Base-by-base conservation (phyloP, 2,113 vertebrate genomes). In the Passer montanus region DNA sequence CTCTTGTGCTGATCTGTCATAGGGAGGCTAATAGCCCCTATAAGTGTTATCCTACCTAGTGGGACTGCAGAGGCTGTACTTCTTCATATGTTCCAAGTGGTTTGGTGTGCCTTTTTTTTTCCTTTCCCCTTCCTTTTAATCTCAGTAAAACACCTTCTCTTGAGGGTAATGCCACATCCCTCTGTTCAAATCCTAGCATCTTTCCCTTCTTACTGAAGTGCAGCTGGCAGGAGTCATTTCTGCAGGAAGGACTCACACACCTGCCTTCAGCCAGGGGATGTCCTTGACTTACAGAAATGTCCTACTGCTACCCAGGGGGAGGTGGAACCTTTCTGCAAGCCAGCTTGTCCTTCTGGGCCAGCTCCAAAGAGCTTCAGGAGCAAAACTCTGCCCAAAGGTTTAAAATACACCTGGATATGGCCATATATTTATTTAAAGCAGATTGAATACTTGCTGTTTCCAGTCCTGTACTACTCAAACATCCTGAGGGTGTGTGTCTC, bases 281-380 rank as follows among this genome's bases (percentile, higher is more conserved):
- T 4, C 63, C n/a, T 73, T 2, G 4, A 23, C 33, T 26, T 30
- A 27, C 26, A 79, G 67, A 37, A 76, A 26, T 49, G 17, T 83
- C 26, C 49, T 44, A 2, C 52, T 31, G n/a, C 28, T 64, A 5
- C 30, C 16, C 47, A 55, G 7, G 33, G 66, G 47, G 26, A 84
- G 9, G 7, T 21, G 5, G 10, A 27, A 89, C n/a, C 2, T 15
- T 87, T 16, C 66, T 82, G 41, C 21, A 64, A 27, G 13, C 11
- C 17, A n/a, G 0, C 16, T 44, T 2, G 0, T 30, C 15, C 21
- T 27, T 74, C 24, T 58, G 59, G 14, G 22, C 13, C 4, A 11
- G 9, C 30, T 73, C 20, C 37, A 50, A 47, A 63, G 76, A 72
- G 5, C 15, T 76, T n/a, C 37, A 58, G 60, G 39, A 39, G 7